phyloP scores from a whole-genome alignment of 2,888 invertebrate species.

The Eustalomyia histrio region DNA sequence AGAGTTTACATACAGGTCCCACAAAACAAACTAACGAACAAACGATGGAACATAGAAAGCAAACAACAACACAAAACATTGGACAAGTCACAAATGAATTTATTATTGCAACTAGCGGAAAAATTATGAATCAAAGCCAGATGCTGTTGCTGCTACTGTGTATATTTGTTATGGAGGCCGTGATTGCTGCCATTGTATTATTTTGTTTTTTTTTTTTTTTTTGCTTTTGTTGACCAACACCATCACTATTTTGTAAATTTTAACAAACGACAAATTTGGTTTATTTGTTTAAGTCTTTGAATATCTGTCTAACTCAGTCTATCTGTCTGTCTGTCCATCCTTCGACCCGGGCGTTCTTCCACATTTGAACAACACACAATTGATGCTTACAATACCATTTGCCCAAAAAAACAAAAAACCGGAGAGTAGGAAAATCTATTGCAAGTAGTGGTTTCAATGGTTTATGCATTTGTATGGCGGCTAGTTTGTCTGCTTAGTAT shows the following conservation, averaged over 20 bases:
- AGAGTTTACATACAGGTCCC: slow-evolving; percentile 54
- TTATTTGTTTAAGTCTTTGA: slow-evolving; percentile 60
- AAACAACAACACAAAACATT: slow-evolving; percentile 24
- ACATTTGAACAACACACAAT: slow-evolving; percentile 45
- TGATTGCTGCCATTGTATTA: slow-evolving; percentile 54
- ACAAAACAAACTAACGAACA: slow-evolving; percentile 52
- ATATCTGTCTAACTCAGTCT: slow-evolving; percentile 7
- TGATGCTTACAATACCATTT: slow-evolving; percentile 41
- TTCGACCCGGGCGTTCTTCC: slow-evolving; percentile 2
- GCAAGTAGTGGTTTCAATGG: slow-evolving; percentile 54
- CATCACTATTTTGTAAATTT: slow-evolving; percentile 49
- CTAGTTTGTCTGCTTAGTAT: background rate
- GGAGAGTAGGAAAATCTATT: slow-evolving; percentile 25
- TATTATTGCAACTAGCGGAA: slow-evolving; percentile 69
- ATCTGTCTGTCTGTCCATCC: background rate
- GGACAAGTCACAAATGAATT: slow-evolving; percentile 71
- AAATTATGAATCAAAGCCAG: slow-evolving; percentile 59
- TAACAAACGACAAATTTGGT: slow-evolving; percentile 62
- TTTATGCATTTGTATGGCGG: slow-evolving; percentile 1
- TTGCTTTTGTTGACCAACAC: slow-evolving; percentile 49
- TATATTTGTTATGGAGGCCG: slow-evolving; percentile 20
- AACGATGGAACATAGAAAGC: slow-evolving; percentile 38
- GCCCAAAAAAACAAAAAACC: slow-evolving; percentile 27
- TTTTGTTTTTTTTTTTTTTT: background rate
- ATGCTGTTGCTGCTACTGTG: slow-evolving; percentile 21